Base-by-base conservation (phyloP, 2,888 invertebrate species). In the Leuctra nigra region DNA sequence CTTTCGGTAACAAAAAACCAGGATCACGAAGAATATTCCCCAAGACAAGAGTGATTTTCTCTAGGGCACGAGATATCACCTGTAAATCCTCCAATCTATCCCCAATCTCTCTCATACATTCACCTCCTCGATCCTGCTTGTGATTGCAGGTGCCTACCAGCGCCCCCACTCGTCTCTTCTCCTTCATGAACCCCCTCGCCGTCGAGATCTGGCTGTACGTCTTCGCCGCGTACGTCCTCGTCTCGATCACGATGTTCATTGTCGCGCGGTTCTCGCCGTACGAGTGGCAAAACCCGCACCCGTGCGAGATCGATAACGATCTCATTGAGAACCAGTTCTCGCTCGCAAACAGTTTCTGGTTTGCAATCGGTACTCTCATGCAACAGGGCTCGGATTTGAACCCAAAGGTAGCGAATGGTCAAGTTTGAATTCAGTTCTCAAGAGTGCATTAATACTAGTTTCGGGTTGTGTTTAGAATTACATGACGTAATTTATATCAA, bases 161-260 rank as follows among this genome's bases (percentile, higher is more conserved):
- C 65, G 83, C 80, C 68, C 84, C 80, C 66, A 84, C 81, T 41
- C 81, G 81, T 66, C 78, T 81, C 24, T 93, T 92, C 73, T 87
- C 88, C 36, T 93, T 93, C 73, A 86, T 92, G 82, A 87, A 88
- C 67, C 92, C 92, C 0, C 73, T 93, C 64, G 88, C 90, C 1
- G 79, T 87, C 62, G 87, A 91, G 68, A 90, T 92, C 62, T 93
- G 93, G 92, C 73, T 91, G 57, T 90, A 87, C 72, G 86, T 89
- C 50, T 72, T 89, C 56, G 83, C 83, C 1, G 90, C 90, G 35
- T 92, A 91, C 72, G 75, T 90, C 54, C 75, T 89, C 46, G 90
- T 91, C 39, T 86, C 86, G 1, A 71, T 83, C 55, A 86, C 86
- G 38, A 83, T 91, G 76, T 91, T 87, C 72, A 77, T 88, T 36